These are phyloP conservation scores for Elaphurus davidianus DNA, from an alignment of 2,113 vertebrate species.

Conservation along the genomic window DNA sequence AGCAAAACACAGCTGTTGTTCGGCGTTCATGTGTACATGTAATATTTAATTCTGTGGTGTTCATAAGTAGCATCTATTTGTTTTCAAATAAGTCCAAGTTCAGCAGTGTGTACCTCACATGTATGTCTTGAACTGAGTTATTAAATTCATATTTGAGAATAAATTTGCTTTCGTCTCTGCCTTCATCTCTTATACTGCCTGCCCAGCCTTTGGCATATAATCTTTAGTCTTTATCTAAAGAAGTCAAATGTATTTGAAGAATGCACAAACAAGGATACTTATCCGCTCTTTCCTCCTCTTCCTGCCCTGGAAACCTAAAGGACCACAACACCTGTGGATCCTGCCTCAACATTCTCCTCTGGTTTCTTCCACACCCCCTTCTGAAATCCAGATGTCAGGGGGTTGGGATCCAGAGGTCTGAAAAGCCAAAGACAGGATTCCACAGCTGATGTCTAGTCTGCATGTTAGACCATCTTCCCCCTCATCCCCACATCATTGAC, in stretches of 20 bases:
- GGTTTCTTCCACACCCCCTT: background rate
- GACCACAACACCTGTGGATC: background rate
- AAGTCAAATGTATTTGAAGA: background rate
- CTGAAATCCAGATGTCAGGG: background rate
- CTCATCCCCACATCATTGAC: rapidly evolving
- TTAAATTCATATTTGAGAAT: background rate
- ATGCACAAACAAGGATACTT: background rate
- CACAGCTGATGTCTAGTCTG: background rate
- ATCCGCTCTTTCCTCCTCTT: background rate
- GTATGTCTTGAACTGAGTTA: background rate
- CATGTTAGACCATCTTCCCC: background rate
- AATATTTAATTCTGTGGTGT: background rate
- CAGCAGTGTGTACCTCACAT: background rate
- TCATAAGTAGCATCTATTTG: slow-evolving; percentile 13
- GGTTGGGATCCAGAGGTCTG: background rate
- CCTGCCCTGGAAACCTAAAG: background rate
- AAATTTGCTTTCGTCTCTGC: background rate
- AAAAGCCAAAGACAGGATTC: background rate
- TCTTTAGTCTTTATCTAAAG: background rate
- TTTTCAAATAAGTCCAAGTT: slow-evolving; percentile 18
- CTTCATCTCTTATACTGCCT: background rate
- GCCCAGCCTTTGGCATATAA: background rate
- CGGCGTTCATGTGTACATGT: background rate
- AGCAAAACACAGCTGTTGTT: slow-evolving; percentile 36
- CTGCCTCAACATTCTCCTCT: background rate